Base-by-base conservation (phyloP, 1,140 invertebrate genomes). In the Cyphomyrmex costatus region DNA sequence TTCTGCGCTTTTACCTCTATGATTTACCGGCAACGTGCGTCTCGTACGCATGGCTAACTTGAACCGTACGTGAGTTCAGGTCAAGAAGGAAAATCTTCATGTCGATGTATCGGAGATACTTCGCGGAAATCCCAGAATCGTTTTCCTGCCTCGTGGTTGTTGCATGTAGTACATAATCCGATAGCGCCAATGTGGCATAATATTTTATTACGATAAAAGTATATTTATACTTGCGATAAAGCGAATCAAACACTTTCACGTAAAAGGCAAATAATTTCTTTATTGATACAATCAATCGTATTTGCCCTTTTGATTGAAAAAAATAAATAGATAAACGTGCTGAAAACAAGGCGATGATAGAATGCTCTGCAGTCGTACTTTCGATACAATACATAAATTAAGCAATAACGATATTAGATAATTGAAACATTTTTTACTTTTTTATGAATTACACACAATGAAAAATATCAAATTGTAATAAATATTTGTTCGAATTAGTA, bases 11-110 rank as follows among this genome's bases (percentile, higher is more conserved):
- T 80, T 56, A 73, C 36, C 68, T 82, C 53, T 74, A 83, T 83
- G 79, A 83, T 83, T 83, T 83, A 83, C 36, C 79, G 53, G 56
- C 66, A 83, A 82, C 66, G 79, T 46, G 79, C 53, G 5, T 14
- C 53, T 73, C 79, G 53, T 83, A 83, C 79, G 79, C 79, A 74
- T 33, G 53, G 53, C 27, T 82, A 82, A 73, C 66, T 73, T 73
- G 68, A 63, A 83, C 53, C 51, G 68, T 49, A 73, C 36, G 68
- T 21, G 68, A 83, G 79, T 83, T 83, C 53, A 73, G 66, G 79
- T 82, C 66, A 58, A 33, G 12, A 33, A 36, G 68, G 36, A 49
- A 24, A 58, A 66, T 82, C 8, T 74, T 61, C 68, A 7, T 19
- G 36, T 33, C 56, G 36, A 83, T 83, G 74, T 83, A 30, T 58